Evolutionary conservation across 1,140 invertebrate genomes (phyloP), one percentile per base, ranked within the genome.

Genomic region (Rhyacophila brunnea): DNA sequence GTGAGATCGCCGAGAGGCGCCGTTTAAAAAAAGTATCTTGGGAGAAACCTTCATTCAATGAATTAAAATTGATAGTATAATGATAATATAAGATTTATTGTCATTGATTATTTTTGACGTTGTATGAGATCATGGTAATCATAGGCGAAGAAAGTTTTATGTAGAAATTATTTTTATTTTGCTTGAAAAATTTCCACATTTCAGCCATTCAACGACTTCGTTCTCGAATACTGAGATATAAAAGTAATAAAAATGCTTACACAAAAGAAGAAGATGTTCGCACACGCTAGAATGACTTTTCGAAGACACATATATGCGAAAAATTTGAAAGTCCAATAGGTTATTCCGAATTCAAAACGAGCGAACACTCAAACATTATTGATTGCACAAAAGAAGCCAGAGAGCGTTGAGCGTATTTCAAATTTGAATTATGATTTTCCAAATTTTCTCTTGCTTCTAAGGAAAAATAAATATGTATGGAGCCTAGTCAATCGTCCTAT

Each of bases 331-430:
- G 62, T 64, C 58, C 48, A 60, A 64, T 64, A 58, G 58, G 58
- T 56, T 56, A 60, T 60, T 54, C 52, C 53, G 54, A 58, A 56
- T 57, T 56, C 58, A 46, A 53, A 61, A 60, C 58, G 55, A 61
- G 59, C 58, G 45, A 60, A 43, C 52, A 58, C 47, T 57, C 50
- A 58, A 47, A 58, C 56, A 64, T 62, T 65, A 65, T 65, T 65
- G 63, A 65, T 65, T 65, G 63, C 63, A 62, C 63, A 65, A 65
- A 65, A 65, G 63, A 59, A 65, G 63, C 63, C 63, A 65, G 59
- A 50, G 15, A 65, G 63, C 63, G 52, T 58, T 51, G 63, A 65
- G 63, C 63, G 63, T 65, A 65, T 65, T 65, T 65, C 63, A 65
- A 57, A 59, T 62, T 62, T 65, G 63, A 65, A 65, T 65, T 65